A percentile compares a stretch with the other conserved stretches of the same genome.
These are phyloP conservation scores for Felis catus DNA, from an alignment of 2,113 vertebrate species.

Conservation along the genomic window DNA sequence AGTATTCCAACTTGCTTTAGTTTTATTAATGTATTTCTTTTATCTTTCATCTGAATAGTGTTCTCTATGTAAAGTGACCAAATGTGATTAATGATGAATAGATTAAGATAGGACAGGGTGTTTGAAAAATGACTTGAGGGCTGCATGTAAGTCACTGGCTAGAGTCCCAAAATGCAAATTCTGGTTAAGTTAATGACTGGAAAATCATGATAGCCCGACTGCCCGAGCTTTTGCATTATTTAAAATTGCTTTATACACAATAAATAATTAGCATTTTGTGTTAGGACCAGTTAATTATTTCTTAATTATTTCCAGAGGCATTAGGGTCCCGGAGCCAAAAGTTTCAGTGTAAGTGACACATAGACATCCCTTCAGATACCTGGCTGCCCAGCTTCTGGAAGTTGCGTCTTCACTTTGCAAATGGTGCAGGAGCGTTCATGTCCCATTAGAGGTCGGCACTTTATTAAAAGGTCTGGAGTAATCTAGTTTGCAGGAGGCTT, in stretches of 20 bases:
- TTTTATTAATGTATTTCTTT: slow-evolving; percentile 90
- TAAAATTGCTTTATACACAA: slow-evolving; percentile 88
- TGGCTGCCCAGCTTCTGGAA: not conserved
- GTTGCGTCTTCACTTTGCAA: slow-evolving; percentile 47
- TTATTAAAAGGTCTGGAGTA: slow-evolving; percentile 70
- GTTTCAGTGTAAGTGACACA: slow-evolving; percentile 37
- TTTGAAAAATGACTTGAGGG: slow-evolving; percentile 91
- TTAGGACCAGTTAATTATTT: slow-evolving; percentile 77
- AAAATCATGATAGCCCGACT: slow-evolving; percentile 86
- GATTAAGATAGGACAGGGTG: slow-evolving; percentile 89
- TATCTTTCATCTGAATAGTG: slow-evolving; percentile 89
- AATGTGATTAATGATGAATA: slow-evolving; percentile 91
- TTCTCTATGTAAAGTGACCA: slow-evolving; percentile 89
- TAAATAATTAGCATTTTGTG: slow-evolving; percentile 87
- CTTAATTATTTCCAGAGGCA: slow-evolving; percentile 76
- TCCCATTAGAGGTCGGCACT: slow-evolving; percentile 69
- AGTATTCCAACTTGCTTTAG: slow-evolving; percentile 83
- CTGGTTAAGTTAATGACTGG: slow-evolving; percentile 89
- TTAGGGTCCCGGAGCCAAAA: slow-evolving; percentile 55
- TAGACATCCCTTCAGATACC: not conserved
- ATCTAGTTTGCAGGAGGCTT: slow-evolving; percentile 62
- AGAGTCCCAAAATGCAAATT: slow-evolving; percentile 91
- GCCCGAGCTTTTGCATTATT: slow-evolving; percentile 81
- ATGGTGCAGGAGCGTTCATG: slow-evolving; percentile 53
- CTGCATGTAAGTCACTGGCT: slow-evolving; percentile 88